phyloP scores from a whole-genome alignment of 2,113 vertebrate species.

The Bos indicus region DNA sequence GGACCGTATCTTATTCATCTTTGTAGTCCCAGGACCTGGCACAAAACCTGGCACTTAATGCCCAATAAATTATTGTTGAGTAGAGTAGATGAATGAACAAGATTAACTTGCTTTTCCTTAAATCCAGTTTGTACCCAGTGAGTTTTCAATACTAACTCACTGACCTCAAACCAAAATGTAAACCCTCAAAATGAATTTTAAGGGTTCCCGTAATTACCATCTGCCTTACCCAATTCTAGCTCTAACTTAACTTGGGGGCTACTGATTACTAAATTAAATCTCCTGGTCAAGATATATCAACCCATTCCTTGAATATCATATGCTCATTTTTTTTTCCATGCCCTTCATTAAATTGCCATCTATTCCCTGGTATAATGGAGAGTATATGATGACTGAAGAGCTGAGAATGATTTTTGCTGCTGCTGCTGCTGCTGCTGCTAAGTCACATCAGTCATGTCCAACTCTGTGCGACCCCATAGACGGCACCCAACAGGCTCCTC shows the following conservation, averaged over 20 bases:
- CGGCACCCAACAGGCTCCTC: no score
- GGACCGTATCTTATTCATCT: not conserved
- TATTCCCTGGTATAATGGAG: not conserved
- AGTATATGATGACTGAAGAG: not conserved
- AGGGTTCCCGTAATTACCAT: not conserved
- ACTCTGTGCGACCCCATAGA: no score
- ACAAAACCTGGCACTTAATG: not conserved
- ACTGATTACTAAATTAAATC: not conserved
- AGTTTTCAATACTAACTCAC: not conserved
- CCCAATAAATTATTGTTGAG: not conserved
- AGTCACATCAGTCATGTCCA: no score
- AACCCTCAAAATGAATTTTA: not conserved
- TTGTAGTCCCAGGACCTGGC: not conserved
- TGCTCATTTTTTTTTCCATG: not conserved
- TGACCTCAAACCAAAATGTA: not conserved
- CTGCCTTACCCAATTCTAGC: not conserved
- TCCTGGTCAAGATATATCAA: not conserved
- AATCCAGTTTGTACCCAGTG: not conserved
- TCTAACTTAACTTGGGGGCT: not conserved
- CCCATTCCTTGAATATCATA: not conserved
- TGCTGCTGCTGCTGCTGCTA: no score
- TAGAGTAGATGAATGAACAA: not conserved
- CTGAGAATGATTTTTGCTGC: not conserved
- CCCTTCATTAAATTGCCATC: not conserved
- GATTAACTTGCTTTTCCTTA: not conserved